Evolutionary conservation across 1,140 invertebrate species (phyloP).

Genomic region (Chymomyza costata): DNA sequence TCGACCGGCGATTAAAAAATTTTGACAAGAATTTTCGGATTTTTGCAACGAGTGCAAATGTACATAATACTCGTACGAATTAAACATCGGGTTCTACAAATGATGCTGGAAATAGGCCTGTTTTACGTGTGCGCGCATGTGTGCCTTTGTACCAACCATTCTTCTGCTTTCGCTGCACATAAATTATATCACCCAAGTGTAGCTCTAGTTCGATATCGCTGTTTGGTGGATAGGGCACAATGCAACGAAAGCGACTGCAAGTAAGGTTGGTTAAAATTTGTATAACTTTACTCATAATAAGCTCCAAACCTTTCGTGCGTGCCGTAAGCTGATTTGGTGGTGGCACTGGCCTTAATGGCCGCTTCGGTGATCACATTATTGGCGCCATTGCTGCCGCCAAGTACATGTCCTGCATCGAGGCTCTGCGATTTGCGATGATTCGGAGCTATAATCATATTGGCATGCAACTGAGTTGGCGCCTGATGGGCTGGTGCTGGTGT

Average conservation of each 20-base stretch:
- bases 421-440: constrained; percentile 88
- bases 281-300: not conserved
- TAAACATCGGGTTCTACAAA: constrained; percentile 85
- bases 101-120: constrained; percentile 94
- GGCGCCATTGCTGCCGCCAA: constrained; percentile 36
- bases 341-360: constrained; percentile 66
- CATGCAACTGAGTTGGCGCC: constrained; percentile 46
- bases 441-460: constrained; percentile 63
- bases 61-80: constrained; percentile 1
- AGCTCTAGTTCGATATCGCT: constrained; percentile 94
- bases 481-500: constrained; percentile 25
- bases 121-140: constrained; percentile 90
- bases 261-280: not conserved
- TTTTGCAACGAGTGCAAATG: constrained; percentile 29
- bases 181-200: constrained; percentile 92
- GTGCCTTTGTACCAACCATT: constrained; percentile 98
- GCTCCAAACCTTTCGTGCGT: constrained; percentile 54
- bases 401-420: constrained; percentile 80
- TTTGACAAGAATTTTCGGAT: constrained; percentile 36
- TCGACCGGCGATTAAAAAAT: constrained; percentile 47
- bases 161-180: constrained; percentile 93
- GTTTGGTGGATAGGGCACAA: constrained; percentile 96
- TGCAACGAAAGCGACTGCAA: constrained; percentile 85
- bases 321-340: constrained; percentile 60
- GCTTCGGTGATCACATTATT: constrained; percentile 48